Percentiles rank a stretch among this genome's conserved stretches.
These are phyloP conservation scores for Guaruba guarouba DNA, from an alignment of 2,113 vertebrate genomes.

Conservation along the genomic window DNA sequence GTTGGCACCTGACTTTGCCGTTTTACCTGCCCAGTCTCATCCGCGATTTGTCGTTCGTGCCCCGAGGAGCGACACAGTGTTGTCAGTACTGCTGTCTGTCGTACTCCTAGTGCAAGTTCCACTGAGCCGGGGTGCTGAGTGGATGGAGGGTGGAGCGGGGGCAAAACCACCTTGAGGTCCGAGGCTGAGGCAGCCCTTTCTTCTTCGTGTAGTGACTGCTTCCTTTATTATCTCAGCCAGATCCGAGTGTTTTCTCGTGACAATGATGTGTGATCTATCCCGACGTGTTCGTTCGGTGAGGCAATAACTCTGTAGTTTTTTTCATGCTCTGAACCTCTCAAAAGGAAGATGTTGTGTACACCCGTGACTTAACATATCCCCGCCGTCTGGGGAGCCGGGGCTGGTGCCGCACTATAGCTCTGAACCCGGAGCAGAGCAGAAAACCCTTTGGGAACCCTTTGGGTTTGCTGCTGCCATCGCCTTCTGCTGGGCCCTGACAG, in stretches of 20 bases:
- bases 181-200: background rate
- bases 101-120: background rate
- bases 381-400: accelerated
- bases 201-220: background rate
- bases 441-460: background rate
- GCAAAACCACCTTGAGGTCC: accelerated
- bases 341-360: background rate
- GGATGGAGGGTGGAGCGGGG: accelerated
- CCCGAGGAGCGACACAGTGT: accelerated
- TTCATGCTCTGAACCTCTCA: background rate
- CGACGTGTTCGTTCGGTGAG: accelerated
- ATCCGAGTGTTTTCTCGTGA: background rate
- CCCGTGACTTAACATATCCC: accelerated
- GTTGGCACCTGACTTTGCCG: background rate
- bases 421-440: background rate
- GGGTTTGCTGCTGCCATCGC: background rate
- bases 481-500: background rate
- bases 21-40: background rate
- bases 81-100: background rate
- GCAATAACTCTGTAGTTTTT: background rate
- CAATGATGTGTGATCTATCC: background rate
- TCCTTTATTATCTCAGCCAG: background rate
- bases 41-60: accelerated
- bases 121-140: accelerated
- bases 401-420: background rate